Conservation (phyloP, 2,888 invertebrate species). For the Epistrophe eligans region DNA sequence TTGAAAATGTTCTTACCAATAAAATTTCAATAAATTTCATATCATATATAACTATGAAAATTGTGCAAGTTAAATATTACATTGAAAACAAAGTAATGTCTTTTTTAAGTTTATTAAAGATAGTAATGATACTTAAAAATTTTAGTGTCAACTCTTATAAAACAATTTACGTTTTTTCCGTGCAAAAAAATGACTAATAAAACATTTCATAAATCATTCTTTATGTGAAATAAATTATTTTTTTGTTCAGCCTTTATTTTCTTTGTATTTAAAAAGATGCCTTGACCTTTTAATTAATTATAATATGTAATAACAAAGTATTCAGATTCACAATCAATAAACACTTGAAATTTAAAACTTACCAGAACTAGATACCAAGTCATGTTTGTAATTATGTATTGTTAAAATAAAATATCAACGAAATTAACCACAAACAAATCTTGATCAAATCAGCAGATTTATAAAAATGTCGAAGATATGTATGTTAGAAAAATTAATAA, state of each 20-base stretch:
- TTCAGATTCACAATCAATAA: background rate
- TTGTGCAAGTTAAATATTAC: too few species aligned
- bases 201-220: background rate
- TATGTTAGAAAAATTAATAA: conserved; percentile 10
- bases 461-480: background rate
- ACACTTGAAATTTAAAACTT: background rate
- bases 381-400: conserved; percentile 3
- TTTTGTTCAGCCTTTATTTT: background rate
- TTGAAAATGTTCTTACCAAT: too few species aligned
- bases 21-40: too few species aligned
- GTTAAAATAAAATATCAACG: background rate
- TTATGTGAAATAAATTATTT: background rate
- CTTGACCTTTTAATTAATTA: background rate
- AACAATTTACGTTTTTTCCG: background rate
- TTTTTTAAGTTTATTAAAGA: too few species aligned
- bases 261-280: background rate
- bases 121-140: background rate
- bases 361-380: conserved; percentile 18
- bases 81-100: too few species aligned
- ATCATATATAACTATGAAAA: too few species aligned
- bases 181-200: background rate
- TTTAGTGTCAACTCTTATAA: background rate
- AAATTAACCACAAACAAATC: background rate
- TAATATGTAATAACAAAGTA: background rate
- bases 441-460: background rate